Percentiles rank a stretch among this genome's conserved stretches.
Evolutionary conservation across 2,888 invertebrate species (phyloP).

Genomic region (Oligia strigilis): DNA sequence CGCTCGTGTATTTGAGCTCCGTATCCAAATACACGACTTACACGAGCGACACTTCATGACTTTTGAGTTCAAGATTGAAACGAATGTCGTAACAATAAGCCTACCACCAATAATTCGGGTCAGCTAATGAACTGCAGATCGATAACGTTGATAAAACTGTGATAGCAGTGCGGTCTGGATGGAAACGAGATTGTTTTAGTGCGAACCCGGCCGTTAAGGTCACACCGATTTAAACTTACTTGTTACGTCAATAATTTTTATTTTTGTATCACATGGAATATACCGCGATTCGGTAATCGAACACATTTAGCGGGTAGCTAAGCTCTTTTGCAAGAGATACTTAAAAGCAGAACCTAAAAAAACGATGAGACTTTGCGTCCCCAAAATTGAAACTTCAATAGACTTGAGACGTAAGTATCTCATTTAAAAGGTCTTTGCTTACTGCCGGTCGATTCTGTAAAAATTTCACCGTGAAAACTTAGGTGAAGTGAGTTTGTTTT

Average conservation of each 20-base stretch:
- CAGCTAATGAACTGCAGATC: slow-evolving; percentile 26
- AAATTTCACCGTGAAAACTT: no score
- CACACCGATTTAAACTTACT: neutral
- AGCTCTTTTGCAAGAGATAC: no score
- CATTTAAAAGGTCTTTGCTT: no score
- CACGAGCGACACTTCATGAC: neutral
- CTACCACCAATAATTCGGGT: slow-evolving; percentile 42
- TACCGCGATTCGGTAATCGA: slow-evolving; percentile 13
- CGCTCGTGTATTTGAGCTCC: no score
- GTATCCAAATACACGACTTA: no score
- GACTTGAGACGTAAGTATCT: no score
- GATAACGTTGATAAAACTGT: neutral
- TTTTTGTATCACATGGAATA: slow-evolving; percentile 36
- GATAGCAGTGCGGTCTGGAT: slow-evolving; percentile 13
- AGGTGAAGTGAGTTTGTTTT: no score
- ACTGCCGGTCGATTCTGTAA: no score
- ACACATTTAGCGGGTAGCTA: no score
- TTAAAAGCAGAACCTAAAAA: no score
- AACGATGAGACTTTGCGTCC: no score
- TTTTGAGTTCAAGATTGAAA: slow-evolving; percentile 8
- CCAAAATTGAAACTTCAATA: no score
- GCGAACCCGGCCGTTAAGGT: slow-evolving; percentile 15
- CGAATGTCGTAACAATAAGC: slow-evolving; percentile 34
- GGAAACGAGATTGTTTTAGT: slow-evolving; percentile 21
- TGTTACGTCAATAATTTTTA: neutral